Conservation (phyloP, 2,797 vertebrate genomes). For the Paramormyrops hopkinsi region DNA sequence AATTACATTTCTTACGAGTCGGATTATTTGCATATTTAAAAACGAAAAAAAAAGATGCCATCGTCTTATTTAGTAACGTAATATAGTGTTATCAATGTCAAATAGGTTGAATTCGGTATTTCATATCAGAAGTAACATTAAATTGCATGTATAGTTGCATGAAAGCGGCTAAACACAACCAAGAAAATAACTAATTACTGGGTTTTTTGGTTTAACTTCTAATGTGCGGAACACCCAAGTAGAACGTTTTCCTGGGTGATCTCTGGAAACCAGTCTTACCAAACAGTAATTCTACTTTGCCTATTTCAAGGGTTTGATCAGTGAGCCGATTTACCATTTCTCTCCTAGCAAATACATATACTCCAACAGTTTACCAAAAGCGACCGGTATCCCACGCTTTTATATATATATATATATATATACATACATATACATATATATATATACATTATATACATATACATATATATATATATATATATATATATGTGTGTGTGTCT, state of each 20-base stretch:
- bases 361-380: constrained; percentile 68
- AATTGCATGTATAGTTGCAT: not conserved
- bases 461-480: no score
- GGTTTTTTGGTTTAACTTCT: constrained; percentile 10
- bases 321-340: constrained; percentile 66
- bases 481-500: no score
- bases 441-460: no score
- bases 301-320: constrained; percentile 54
- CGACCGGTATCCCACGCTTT: constrained; percentile 58
- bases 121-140: not conserved
- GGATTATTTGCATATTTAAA: constrained; percentile 48
- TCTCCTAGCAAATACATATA: constrained; percentile 73
- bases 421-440: no score
- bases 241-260: constrained; percentile 68
- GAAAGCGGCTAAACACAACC: not conserved
- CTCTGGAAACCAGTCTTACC: constrained; percentile 71
- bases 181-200: not conserved
- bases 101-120: not conserved
- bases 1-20: constrained; percentile 46
- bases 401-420: no score
- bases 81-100: not conserved
- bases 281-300: constrained; percentile 66
- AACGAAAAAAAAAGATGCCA: constrained; percentile 20
- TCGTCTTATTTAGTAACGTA: not conserved
- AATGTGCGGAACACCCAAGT: constrained; percentile 75